Evolutionary conservation across 2,113 vertebrate genomes (phyloP).

Genomic region (Arvicanthis niloticus): DNA sequence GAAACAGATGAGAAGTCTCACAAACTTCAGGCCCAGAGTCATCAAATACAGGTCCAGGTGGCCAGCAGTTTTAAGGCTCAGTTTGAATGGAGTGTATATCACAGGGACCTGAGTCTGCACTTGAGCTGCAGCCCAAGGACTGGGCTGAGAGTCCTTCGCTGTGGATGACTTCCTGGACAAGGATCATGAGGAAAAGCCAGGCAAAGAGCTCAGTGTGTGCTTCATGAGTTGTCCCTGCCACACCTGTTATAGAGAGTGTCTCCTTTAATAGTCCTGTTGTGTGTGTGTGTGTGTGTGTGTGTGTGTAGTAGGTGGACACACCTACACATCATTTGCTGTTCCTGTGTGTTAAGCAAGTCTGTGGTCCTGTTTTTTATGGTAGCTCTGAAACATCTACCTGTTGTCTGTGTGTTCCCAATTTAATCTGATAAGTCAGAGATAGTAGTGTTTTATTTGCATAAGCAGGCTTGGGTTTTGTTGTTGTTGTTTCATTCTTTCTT

Average conservation of each 20-base stretch:
- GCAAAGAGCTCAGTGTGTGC: neutral
- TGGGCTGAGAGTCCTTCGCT: neutral
- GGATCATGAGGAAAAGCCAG: neutral
- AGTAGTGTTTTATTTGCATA: neutral
- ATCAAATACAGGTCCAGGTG: neutral
- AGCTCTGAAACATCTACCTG: neutral
- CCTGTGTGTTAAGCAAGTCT: neutral
- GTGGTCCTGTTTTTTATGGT: neutral
- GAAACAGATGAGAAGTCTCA: neutral
- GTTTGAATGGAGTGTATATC: neutral
- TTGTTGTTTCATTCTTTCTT: neutral
- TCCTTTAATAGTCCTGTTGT: neutral
- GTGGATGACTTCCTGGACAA: neutral
- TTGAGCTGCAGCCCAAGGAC: neutral
- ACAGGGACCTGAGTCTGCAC: neutral
- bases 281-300: accelerated
- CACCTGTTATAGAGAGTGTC: neutral
- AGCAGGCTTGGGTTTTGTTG: neutral
- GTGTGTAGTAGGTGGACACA: neutral
- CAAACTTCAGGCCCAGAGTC: neutral
- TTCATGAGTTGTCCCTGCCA: neutral
- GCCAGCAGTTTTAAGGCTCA: neutral
- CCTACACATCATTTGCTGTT: neutral
- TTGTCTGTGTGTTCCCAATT: too few relatives aligned
- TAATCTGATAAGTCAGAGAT: neutral